Evolutionary conservation across 2,113 vertebrate genomes (phyloP).

Genomic region (Psittacula cyanocephala): DNA sequence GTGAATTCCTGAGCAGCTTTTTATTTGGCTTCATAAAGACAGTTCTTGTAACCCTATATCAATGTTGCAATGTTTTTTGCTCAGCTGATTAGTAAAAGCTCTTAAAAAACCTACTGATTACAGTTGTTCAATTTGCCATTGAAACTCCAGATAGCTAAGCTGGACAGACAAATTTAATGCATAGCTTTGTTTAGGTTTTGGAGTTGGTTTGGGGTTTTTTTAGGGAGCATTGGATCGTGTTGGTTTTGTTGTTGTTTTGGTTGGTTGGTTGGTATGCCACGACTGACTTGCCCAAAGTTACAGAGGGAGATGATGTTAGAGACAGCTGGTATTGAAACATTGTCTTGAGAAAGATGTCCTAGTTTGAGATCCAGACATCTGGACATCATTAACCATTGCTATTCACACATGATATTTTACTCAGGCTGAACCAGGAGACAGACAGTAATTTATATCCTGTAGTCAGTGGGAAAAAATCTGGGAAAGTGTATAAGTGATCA

Average conservation of each 20-base stretch:
- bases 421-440: background rate
- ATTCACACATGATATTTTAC: constrained; percentile 27
- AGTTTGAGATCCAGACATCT: constrained; percentile 30
- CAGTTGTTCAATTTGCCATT: background rate
- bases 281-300: background rate
- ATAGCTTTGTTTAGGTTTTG: background rate
- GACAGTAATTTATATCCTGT: background rate
- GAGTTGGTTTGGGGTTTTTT: background rate
- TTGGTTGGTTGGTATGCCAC: background rate
- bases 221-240: fast-evolving
- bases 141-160: background rate
- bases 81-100: background rate
- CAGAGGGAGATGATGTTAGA: background rate
- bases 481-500: background rate
- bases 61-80: background rate
- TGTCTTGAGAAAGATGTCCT: background rate
- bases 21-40: background rate
- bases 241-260: background rate
- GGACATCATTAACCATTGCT: background rate
- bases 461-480: constrained; percentile 16
- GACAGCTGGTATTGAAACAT: background rate
- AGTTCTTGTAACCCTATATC: background rate
- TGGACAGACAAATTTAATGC: background rate
- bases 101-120: background rate
- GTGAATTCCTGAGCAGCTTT: background rate